phyloP scores from a whole-genome alignment of 2,888 invertebrate genomes.

The Trichopria drosophilae region DNA sequence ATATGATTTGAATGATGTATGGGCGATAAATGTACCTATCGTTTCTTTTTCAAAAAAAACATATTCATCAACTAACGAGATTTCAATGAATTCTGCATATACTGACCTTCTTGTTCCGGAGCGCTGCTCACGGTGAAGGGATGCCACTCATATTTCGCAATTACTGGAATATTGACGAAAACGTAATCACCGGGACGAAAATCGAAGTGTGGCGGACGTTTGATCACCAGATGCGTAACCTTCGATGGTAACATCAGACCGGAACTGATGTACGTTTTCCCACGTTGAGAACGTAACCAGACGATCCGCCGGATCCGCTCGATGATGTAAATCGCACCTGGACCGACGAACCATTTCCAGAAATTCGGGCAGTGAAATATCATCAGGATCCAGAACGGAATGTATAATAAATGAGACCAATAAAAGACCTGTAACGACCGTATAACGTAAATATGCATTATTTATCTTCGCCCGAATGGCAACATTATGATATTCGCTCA shows the following conservation, averaged over 20 bases:
- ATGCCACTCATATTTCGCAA: slow-evolving; percentile 95
- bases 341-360: slow-evolving; percentile 92
- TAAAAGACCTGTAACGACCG: slow-evolving; percentile 76
- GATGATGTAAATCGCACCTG: slow-evolving; percentile 75
- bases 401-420: slow-evolving; percentile 88
- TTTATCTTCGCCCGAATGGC: background rate
- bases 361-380: slow-evolving; percentile 89
- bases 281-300: slow-evolving; percentile 67
- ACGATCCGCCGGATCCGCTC: slow-evolving; percentile 71
- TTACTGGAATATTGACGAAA: slow-evolving; percentile 88
- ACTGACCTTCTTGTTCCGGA: slow-evolving; percentile 90
- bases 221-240: slow-evolving; percentile 89
- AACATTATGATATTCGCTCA: too few relatives aligned
- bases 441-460: too few relatives aligned
- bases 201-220: slow-evolving; percentile 81
- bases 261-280: slow-evolving; percentile 87
- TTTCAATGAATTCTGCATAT: too few relatives aligned
- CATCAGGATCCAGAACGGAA: slow-evolving; percentile 83
- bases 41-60: background rate
- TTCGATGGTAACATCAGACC: slow-evolving; percentile 84
- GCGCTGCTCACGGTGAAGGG: slow-evolving; percentile 96
- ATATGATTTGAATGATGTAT: too few relatives aligned
- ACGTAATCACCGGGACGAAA: slow-evolving; percentile 93
- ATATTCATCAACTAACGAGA: too few relatives aligned
- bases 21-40: too few relatives aligned